Base-by-base conservation (phyloP, 35 echinoderm and acorn worm species). In the Apostichopus parvimensis region DNA sequence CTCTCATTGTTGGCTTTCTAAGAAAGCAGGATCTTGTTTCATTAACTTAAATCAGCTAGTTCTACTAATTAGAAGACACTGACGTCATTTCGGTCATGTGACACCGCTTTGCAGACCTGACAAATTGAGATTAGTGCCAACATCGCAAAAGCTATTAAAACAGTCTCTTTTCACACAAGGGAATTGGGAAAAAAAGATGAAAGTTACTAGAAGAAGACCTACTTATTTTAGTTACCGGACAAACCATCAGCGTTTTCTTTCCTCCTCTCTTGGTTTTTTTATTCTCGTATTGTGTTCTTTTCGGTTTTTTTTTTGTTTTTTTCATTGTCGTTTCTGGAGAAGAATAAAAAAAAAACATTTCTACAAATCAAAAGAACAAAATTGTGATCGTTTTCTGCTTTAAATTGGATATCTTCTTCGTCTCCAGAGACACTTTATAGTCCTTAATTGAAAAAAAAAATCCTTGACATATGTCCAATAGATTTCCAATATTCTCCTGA, bases 91-190 rank as follows among this genome's bases (percentile, higher is more conserved):
- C 11, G 18, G 64, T 14, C 64, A 68, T 18, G 64, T 68, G 64
- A 68, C 8, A 68, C 64, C 64, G 18, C 64, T 68, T 68, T 68
- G 64, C 18, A 68, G 64, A 11, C 18, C 18, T 68, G 11, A 6
- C 64, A 68, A 68, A 68, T 68, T 68, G 64, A 68, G 64, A 68
- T 68, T 68, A 68, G 64, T 68, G 64, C 64, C 64, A 68, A 68
- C 64, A 68, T 68, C 11, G 18, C 64, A 18, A 18, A 18, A 68
- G 64, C 64, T 68, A 68, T 68, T 68, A 68, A 68, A 68, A 68
- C 64, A 68, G 11, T 68, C 64, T 11, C 2, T 45, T 45, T 68
- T 18, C 8, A 14, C 64, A 11, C 64, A 68, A 11, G 64, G 64
- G 64, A 68, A 68, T 68, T 68, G 18, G 64, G 64, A 11, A 8